Base-by-base conservation (phyloP, 2,888 invertebrate genomes). In the Diarsia rubi region DNA sequence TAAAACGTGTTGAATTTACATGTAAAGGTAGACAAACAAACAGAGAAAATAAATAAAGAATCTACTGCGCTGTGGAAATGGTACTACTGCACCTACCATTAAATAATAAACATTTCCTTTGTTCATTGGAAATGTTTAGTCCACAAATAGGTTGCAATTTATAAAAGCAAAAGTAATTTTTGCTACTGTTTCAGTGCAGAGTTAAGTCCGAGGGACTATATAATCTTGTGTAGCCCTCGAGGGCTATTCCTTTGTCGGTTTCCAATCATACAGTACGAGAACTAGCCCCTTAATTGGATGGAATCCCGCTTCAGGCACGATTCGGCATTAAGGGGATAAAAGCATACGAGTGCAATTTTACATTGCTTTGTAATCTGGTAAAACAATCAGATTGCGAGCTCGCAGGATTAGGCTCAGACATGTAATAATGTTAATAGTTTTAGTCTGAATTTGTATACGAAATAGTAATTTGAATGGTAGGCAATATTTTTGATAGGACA, bases 201-300 rank as follows among this genome's bases (percentile, higher is more conserved):
- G 91, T 91, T 89, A 89, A 88, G 88, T 91, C 90, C 89, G 91
- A 89, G 77, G 90, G 92, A 90, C 87, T 84, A 85, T 89, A 88
- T 89, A 91, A 89, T 91, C 89, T 90, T 88, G 65, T 84, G 85
- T 83, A 84, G 88, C 79, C 83, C 90, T 89, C 81, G 88, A 86
- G 88, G 91, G 89, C 89, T 88, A 89, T 89, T 90, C 89, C 89
- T 92, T 91, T 89, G 89, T 90, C 91, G 90, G 89, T 92, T 93
- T 93, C 92, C 93, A 95, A 95, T 95, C 93, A 93, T 92, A 92
- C 91, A 91, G 92, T 93, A 94, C 94, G 93, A 94, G 93, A 88
- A 92, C 92, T 92, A 79, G 92, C 90, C 90, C 93, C 93, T 92
- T 95, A 94, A 95, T 94, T 95, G 93, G 92, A 94, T 91, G 89